Base-by-base conservation (phyloP, 1,140 invertebrate species). In the Artemia franciscana region DNA sequence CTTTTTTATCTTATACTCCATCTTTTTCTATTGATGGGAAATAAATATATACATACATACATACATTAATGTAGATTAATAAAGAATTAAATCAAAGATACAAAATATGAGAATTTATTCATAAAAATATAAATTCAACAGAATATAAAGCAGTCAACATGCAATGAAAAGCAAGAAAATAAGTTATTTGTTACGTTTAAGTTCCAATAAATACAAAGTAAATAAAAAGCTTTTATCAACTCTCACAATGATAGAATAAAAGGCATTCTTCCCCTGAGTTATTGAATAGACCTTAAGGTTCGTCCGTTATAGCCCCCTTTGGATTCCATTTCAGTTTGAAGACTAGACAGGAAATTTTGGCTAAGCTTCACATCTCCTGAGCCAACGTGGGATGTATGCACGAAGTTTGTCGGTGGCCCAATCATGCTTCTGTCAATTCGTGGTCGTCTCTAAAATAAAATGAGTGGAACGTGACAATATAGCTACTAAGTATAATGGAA, bases 371-470 rank as follows among this genome's bases (percentile, higher is more conserved):
- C 78, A 71, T 92, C 89, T 24, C 83, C 83, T n/a, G 86, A 87
- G n/a, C 90, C 79, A 69, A 88, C 84, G 71, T 91, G 87, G 60
- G 82, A 87, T n/a, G 88, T 91, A 70, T 93, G 90, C 64, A 86
- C 82, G 71, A 93, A 93, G 74, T 93, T 88, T 63, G 87, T 91
- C 5, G 90, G 90, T 61, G 81, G 81, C 60, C 90, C 85, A 69
- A 93, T 93, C 88, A 91, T 91, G 51, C 86, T 88, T 27, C 88
- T 78, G 73, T 93, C 90, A 76, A 93, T 89, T 73, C 84, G 81
- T 66, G 81, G 72, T 66, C 84, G 76, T 62, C 79, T 77, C 63
- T 75, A 77, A 51, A 51, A 51, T 12, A 51, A 51, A 51, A 51
- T 7, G 7, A n/a, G n/a, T n/a, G n/a, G n/a, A n/a, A n/a, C n/a